phyloP scores from a whole-genome alignment of 2,113 vertebrate species.

The Ursus arctos region DNA sequence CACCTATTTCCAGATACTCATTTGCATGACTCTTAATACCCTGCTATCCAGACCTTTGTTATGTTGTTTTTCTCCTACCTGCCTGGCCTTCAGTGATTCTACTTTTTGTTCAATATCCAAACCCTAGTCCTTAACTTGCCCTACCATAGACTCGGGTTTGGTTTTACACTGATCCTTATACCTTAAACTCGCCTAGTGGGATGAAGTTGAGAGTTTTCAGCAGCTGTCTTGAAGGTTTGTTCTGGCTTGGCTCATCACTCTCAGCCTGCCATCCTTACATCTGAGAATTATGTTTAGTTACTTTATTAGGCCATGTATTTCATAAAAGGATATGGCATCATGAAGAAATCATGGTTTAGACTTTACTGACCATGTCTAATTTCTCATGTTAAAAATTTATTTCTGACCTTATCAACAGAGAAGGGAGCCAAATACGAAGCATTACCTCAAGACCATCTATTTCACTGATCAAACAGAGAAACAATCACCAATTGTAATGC shows the following conservation, averaged over 20 bases:
- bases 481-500: not conserved
- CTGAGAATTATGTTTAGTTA: not conserved
- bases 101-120: not conserved
- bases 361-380: not conserved
- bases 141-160: not conserved
- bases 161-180: not conserved
- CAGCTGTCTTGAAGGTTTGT: not conserved
- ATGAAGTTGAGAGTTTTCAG: not conserved
- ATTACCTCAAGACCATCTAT: not conserved
- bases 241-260: not conserved
- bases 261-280: not conserved
- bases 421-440: not conserved
- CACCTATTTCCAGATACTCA: not conserved
- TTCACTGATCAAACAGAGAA: conserved; percentile 24
- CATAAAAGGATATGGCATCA: not conserved
- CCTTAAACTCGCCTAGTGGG: fast-evolving
- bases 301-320: not conserved
- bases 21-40: not conserved
- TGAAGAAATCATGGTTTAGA: not conserved
- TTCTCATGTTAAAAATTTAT: not conserved
- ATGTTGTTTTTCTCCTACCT: not conserved
- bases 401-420: not conserved
- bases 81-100: not conserved
- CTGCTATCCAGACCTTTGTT: not conserved
- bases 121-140: not conserved